Percentiles rank a stretch among this genome's conserved stretches.
Conservation (phyloP, 2,797 vertebrate species). For the Babyrousa celebensis region DNA sequence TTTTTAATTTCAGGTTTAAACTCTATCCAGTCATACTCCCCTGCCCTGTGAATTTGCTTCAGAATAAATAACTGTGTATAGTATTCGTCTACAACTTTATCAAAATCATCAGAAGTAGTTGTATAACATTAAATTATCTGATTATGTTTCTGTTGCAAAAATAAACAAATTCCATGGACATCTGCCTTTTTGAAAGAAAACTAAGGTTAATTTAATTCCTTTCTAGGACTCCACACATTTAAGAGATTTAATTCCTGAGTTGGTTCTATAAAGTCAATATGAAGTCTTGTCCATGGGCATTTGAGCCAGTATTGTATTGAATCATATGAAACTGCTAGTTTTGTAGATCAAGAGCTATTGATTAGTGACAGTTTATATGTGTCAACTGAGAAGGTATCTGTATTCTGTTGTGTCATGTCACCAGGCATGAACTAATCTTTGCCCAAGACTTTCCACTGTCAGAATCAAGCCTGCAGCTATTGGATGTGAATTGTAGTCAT, state of each 20-base stretch:
- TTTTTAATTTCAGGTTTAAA: background rate
- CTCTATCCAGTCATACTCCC: background rate
- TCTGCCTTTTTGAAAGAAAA: background rate
- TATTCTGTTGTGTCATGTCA: background rate
- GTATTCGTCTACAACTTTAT: background rate
- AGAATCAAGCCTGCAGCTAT: background rate
- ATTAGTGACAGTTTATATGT: background rate
- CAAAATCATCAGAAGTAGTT: background rate
- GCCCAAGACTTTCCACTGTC: background rate
- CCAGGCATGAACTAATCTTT: background rate
- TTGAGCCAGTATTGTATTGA: background rate
- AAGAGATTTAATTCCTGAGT: background rate
- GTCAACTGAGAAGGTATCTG: background rate
- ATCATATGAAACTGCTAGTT: slow-evolving; percentile 12
- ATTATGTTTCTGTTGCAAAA: slow-evolving; percentile 25
- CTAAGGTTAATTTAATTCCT: background rate
- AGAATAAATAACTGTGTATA: background rate
- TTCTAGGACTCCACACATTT: background rate
- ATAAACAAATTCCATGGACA: slow-evolving; percentile 23
- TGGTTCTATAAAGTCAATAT: background rate
- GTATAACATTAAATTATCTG: background rate
- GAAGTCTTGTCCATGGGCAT: background rate
- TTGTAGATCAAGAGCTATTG: background rate
- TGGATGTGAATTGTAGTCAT: slow-evolving; percentile 8
- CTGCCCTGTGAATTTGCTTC: slow-evolving; percentile 14